Conservation (phyloP, 2,888 invertebrate species). For the Synergus japonicus region DNA sequence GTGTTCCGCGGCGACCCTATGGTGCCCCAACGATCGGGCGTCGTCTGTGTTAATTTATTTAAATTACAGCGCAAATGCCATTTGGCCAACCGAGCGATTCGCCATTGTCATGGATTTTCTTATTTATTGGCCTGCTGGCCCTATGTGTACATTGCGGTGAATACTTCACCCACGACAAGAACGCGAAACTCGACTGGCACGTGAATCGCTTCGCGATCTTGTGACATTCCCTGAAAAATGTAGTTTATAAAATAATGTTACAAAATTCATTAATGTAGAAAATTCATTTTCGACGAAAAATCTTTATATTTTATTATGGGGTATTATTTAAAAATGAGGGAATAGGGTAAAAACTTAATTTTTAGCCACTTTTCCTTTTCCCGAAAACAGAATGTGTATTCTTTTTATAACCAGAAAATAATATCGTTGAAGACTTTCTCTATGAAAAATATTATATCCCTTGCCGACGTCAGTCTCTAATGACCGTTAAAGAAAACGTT, state of each 20-base stretch:
- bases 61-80: conserved; percentile 65
- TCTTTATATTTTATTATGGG: too few relatives aligned
- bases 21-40: conserved; percentile 53
- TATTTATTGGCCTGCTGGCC: conserved; percentile 66
- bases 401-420: background rate
- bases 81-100: conserved; percentile 58
- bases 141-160: conserved; percentile 14
- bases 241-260: too few relatives aligned
- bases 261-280: too few relatives aligned
- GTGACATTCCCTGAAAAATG: background rate
- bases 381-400: background rate
- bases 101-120: conserved; percentile 70
- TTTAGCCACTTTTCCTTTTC: too few relatives aligned
- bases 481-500: conserved; percentile 59
- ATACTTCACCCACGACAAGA: conserved; percentile 21
- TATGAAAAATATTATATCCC: conserved; percentile 13
- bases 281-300: too few relatives aligned
- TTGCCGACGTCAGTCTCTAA: conserved; percentile 56
- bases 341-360: too few relatives aligned
- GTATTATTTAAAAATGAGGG: too few relatives aligned
- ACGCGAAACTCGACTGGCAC: conserved; percentile 29
- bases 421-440: background rate
- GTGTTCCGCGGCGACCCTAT: conserved; percentile 64
- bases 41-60: conserved; percentile 72
- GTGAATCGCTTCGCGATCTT: background rate